Percentiles rank a stretch among this genome's conserved stretches.
Evolutionary conservation across 2,888 invertebrate genomes (phyloP).

Genomic region (Chrysolina americana): DNA sequence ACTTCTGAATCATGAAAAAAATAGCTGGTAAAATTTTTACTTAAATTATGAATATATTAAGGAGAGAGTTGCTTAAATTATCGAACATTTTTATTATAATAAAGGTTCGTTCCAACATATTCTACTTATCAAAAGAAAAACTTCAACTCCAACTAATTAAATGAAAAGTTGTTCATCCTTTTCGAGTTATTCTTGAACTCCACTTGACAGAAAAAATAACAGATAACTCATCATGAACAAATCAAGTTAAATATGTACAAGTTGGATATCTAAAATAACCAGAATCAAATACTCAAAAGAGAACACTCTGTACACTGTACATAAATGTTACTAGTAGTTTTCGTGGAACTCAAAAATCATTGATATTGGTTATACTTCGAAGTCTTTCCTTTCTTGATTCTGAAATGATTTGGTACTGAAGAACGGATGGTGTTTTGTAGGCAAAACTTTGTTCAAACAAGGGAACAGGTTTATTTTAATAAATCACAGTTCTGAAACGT

Average conservation of each 20-base stretch:
- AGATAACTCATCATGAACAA: background rate
- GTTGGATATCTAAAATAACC: background rate
- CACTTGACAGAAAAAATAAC: background rate
- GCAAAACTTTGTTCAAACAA: background rate
- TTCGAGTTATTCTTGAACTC: background rate
- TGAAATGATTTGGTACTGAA: too few species aligned
- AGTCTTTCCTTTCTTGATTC: too few species aligned
- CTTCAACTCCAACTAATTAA: too few species aligned
- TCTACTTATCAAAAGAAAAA: too few species aligned
- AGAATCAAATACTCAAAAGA: background rate
- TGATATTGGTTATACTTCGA: too few species aligned
- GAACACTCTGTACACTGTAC: conserved; percentile 12
- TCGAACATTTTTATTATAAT: too few species aligned
- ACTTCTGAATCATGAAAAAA: background rate
- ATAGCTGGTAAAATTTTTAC: background rate
- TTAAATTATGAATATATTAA: background rate
- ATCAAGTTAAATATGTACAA: background rate
- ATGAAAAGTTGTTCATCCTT: too few species aligned
- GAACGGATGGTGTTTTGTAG: too few species aligned
- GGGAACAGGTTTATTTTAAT: background rate
- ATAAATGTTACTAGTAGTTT: background rate
- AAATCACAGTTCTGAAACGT: background rate
- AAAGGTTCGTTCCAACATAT: too few species aligned
- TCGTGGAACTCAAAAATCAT: background rate
- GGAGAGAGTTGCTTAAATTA: background rate